Percentiles rank a stretch among this genome's conserved stretches.
phyloP scores from a whole-genome alignment of 2,888 invertebrate genomes.

The Eucriotettix oculatus region DNA sequence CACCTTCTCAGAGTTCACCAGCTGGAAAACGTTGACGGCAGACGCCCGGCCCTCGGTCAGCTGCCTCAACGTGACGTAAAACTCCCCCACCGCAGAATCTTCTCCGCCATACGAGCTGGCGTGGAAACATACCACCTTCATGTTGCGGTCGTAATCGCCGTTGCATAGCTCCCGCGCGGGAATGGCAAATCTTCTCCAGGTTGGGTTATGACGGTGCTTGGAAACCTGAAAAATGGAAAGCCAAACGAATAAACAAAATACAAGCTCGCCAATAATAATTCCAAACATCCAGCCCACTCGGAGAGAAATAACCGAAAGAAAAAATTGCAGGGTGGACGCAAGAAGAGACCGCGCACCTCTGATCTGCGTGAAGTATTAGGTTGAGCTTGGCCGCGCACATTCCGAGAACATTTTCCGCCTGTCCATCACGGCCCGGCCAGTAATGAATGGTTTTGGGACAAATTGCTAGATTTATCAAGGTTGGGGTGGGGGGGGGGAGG shows the following conservation, averaged over 20 bases:
- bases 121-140: constrained; percentile 33
- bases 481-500: too few relatives aligned
- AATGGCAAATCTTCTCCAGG: constrained; percentile 31
- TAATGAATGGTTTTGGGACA: too few relatives aligned
- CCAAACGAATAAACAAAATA: not conserved
- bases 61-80: constrained; percentile 24
- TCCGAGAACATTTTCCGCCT: too few relatives aligned
- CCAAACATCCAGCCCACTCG: not conserved
- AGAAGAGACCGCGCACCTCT: too few relatives aligned
- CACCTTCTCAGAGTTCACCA: constrained; percentile 21
- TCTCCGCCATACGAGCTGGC: constrained; percentile 31
- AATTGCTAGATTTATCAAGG: too few relatives aligned
- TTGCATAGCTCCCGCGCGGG: constrained; percentile 28
- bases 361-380: too few relatives aligned
- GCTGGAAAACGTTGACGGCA: constrained; percentile 21
- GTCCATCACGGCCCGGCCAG: too few relatives aligned
- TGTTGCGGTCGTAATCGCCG: constrained; percentile 30
- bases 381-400: too few relatives aligned
- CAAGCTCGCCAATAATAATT: not conserved
- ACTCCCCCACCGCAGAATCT: constrained; percentile 30
- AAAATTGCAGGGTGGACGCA: too few relatives aligned
- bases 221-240: constrained; percentile 17
- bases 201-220: constrained; percentile 31
- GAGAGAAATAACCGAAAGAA: too few relatives aligned
- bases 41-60: constrained; percentile 20